Evolutionary conservation across 2,113 vertebrate species (phyloP), one percentile per base, ranked within the genome.

Genomic region (Monopterus albus): DNA sequence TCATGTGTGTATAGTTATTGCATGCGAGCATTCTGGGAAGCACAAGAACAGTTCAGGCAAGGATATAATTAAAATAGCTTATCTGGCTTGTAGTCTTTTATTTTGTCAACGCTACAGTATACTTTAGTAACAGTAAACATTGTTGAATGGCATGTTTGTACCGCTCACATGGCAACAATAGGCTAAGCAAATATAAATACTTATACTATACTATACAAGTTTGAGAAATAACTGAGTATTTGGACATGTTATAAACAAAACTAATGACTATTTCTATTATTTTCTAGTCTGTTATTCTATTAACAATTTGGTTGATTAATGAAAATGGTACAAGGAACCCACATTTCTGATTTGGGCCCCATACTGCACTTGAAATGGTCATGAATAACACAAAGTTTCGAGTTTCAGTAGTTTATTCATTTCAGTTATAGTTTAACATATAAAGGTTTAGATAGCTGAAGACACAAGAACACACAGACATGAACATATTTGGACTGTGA

Each of bases 21-120:
- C 15, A 49, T 78, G 77, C 73, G 79, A 87, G 62, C 8, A 14
- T 4, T n/a, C 18, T 23, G 29, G 17, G 45, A 52, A n/a, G 25
- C 66, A 28, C 8, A 40, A 25, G 17, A 2, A 13, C 6, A 5
- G 1, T 56, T 14, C 21, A 15, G 8, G 0, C 55, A 74, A 46
- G 6, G 20, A 21, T 62, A 29, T 68, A 17, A 85, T 86, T 73
- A 75, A 79, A 65, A 71, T 26, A 71, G 72, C 72, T 85, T 29
- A 58, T 51, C 42, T 53, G 49, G 46, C 59, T 59, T 70, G 38
- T 58, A 36, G 12, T 69, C 21, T n/a, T n/a, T n/a, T n/a, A n/a
- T 60, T 43, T 60, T 42, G 21, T 47, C 20, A 42, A 5, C 47
- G 50, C 13, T 12, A 21, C 26, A 0, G 11, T 39, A 4, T 59